Conservation (phyloP, 2,888 invertebrate genomes). For the Aphrophora alni region DNA sequence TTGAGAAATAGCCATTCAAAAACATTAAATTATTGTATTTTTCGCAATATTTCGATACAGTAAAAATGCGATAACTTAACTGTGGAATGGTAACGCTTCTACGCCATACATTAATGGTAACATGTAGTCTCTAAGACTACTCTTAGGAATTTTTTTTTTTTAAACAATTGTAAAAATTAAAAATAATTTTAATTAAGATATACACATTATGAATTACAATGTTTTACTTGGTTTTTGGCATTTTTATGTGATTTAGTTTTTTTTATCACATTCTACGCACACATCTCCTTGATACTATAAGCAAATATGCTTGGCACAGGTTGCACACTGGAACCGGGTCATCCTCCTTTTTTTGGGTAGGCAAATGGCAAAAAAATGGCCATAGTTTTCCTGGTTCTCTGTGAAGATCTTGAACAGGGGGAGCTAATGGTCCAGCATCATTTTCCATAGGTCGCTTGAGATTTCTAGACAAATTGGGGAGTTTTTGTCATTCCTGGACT, state of each 20-base stretch:
- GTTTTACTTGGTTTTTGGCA: neutral
- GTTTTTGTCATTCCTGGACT: constrained; percentile 11
- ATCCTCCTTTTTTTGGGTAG: constrained; percentile 6
- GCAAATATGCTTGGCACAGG: neutral
- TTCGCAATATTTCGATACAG: no score
- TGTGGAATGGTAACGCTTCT: neutral
- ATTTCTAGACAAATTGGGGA: constrained; percentile 14
- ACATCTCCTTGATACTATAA: constrained; percentile 11
- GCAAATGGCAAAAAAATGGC: neutral
- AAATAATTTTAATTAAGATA: constrained; percentile 7
- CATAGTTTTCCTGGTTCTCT: neutral
- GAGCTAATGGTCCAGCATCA: neutral
- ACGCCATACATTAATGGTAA: constrained; percentile 11
- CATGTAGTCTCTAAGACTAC: constrained; percentile 17
- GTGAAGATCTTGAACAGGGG: neutral
- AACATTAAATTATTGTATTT: no score
- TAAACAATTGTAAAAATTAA: constrained; percentile 41
- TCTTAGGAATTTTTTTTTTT: constrained; percentile 32
- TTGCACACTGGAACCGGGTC: constrained; percentile 3
- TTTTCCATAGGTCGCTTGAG: neutral
- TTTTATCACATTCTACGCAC: constrained; percentile 7
- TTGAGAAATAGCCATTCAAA: no score
- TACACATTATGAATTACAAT: neutral
- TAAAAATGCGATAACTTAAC: no score
- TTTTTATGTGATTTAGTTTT: neutral